A percentile compares a stretch with the other conserved stretches of the same genome.
Conservation (phyloP, 2,113 vertebrate genomes). For the Ciconia boyciana region DNA sequence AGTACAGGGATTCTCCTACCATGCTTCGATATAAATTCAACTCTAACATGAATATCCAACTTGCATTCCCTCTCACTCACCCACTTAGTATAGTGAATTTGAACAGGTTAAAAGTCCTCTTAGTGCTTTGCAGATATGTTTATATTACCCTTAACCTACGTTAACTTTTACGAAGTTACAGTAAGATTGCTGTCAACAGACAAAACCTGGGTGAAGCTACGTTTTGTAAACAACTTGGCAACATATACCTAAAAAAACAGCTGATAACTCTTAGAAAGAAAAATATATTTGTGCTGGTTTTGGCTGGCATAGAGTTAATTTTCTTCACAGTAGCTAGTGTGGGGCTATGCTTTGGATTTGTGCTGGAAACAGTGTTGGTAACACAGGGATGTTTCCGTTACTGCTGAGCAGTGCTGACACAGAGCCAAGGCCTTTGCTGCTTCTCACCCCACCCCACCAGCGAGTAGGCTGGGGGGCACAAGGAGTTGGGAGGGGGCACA, state of each 20-base stretch:
- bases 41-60: background rate
- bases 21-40: background rate
- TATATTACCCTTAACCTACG: background rate
- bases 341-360: too few species aligned
- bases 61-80: background rate
- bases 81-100: background rate
- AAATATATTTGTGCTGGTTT: background rate
- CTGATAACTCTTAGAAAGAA: background rate
- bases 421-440: too few species aligned
- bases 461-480: too few species aligned
- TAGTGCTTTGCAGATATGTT: background rate
- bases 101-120: background rate
- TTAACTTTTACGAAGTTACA: background rate
- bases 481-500: too few species aligned
- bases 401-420: too few species aligned
- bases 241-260: background rate
- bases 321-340: too few species aligned
- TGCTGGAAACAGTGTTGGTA: too few species aligned
- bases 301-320: too few species aligned
- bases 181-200: background rate
- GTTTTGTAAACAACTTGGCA: background rate
- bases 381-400: too few species aligned
- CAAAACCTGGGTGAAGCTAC: background rate
- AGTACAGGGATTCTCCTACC: background rate
- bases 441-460: too few species aligned